Evolutionary conservation across 1,140 invertebrate species (phyloP), one percentile per base, ranked within the genome.

Genomic region (Sycobia sp.): DNA sequence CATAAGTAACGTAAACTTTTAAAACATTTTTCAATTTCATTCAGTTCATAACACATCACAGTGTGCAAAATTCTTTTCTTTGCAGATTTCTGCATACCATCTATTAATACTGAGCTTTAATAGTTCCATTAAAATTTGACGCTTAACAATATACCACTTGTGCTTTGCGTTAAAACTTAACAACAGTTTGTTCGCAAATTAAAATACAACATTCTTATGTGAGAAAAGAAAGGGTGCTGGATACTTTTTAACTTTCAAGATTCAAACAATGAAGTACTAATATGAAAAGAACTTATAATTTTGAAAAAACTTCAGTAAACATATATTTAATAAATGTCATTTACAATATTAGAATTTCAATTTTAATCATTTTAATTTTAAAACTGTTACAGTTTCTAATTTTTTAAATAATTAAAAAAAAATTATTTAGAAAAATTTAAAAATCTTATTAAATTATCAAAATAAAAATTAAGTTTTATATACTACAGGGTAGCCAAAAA

Each of bases 21-120:
- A 29, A 10, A 38, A 10, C 41, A 34, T 1, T 61, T 29, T 36
- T 41, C 14, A 14, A n/a, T 49, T 62, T 18, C 41, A 22, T 46
- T 54, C 32, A 20, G 16, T 41, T 53, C 8, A 27, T 44, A 53
- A 61, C 58, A 18, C 18, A 10, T 16, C 13, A 50, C 50, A 46
- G 29, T 46, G 13, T 61, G 36, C n/a, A 62, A 39, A 36, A 43
- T 23, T 36, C 22, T 50, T 53, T 46, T 62, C 22, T 54, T 46
- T 11, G 43, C 11, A 53, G 18, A 25, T 46, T 56, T 41, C 16
- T 43, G 39, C 20, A 46, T 65, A 46, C 29, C 29, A 16, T 46
- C 55, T 53, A 38, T 32, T 65, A 58, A 65, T 58, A 65, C 62
- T 58, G 55, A 58, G 39, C 18, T 65, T 65, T 20, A 9, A n/a